A percentile compares a stretch with the other conserved stretches of the same genome.
Evolutionary conservation across 2,113 vertebrate species (phyloP).

Genomic region (Hippocampus zosterae): DNA sequence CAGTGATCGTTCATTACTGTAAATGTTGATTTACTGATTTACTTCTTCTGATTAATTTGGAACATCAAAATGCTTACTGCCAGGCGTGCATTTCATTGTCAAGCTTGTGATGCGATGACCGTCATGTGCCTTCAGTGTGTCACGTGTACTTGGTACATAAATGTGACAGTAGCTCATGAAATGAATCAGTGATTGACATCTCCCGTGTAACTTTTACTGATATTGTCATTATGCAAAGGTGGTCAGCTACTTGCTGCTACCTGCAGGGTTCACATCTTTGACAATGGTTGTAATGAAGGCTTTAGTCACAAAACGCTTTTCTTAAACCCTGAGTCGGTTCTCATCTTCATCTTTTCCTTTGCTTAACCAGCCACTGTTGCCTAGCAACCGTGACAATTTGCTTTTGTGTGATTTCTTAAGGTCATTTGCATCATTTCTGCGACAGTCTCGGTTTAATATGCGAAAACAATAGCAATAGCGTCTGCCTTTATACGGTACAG

Average conservation of each 20-base stretch:
- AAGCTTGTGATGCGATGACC: background rate
- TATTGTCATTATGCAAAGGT: background rate
- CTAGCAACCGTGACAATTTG: conserved; percentile 56
- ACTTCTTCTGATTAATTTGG: background rate
- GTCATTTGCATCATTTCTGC: conserved; percentile 60
- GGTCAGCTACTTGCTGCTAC: background rate
- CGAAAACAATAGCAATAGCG: conserved; percentile 24
- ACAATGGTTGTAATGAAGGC: conserved; percentile 22
- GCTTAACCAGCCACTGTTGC: conserved; percentile 45
- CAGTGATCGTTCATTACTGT: no score
- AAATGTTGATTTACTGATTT: no score
- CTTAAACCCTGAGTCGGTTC: conserved; percentile 38
- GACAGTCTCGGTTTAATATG: conserved; percentile 42
- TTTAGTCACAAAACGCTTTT: conserved; percentile 37
- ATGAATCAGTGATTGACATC: background rate
- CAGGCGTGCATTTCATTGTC: background rate
- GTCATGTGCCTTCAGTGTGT: background rate
- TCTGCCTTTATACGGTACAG: background rate
- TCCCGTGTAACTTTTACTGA: background rate
- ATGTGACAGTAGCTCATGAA: background rate
- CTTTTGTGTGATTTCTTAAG: conserved; percentile 46
- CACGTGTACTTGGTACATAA: background rate
- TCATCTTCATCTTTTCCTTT: conserved; percentile 34
- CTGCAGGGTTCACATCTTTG: background rate
- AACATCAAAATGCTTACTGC: background rate